phyloP scores from a whole-genome alignment of 2,797 vertebrate genomes.

The Euphonia xanthogaster region DNA sequence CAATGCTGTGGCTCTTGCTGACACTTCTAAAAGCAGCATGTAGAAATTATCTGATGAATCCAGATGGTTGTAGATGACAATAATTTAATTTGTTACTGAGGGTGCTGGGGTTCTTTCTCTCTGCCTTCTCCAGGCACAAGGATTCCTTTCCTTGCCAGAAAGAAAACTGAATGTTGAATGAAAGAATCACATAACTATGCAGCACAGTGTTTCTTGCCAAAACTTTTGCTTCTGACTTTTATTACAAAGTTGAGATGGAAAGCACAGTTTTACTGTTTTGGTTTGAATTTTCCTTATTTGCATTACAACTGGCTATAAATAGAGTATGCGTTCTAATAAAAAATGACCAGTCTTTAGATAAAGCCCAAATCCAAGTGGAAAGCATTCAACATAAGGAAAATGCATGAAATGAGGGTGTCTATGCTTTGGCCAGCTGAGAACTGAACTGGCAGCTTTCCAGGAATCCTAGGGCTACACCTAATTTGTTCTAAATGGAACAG shows the following conservation, averaged over 20 bases:
- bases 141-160: constrained; percentile 26
- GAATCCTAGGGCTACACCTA: constrained; percentile 37
- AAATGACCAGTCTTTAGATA: constrained; percentile 27
- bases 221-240: neutral
- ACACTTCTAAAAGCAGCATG: neutral
- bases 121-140: neutral
- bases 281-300: constrained; percentile 42
- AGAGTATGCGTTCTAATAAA: neutral
- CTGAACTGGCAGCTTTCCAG: constrained; percentile 29
- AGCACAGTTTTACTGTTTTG: constrained; percentile 27
- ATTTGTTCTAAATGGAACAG: constrained; percentile 49
- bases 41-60: neutral
- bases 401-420: neutral
- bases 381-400: constrained; percentile 7
- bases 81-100: neutral
- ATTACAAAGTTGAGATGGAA: constrained; percentile 3
- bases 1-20: neutral
- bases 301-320: constrained; percentile 52
- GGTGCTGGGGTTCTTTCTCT: neutral
- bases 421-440: neutral
- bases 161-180: constrained; percentile 38
- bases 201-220: neutral
- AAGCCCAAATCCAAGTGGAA: neutral
- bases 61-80: neutral
- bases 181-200: constrained; percentile 24